A percentile compares a stretch with the other conserved stretches of the same genome.
These are phyloP conservation scores for Ambastaia sidthimunki DNA, from an alignment of 2,797 vertebrate genomes.

Conservation along the genomic window DNA sequence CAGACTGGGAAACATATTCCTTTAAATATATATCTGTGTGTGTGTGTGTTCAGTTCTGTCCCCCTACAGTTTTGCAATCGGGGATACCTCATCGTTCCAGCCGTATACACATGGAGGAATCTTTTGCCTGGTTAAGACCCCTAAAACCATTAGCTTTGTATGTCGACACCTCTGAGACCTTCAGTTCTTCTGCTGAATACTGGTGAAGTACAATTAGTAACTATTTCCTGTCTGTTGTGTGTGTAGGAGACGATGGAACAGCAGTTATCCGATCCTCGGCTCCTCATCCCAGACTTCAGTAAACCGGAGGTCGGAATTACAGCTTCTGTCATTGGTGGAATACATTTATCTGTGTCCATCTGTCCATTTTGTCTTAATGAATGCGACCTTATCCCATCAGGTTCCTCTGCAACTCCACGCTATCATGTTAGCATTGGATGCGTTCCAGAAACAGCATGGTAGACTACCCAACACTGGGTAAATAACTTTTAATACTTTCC, in stretches of 20 bases:
- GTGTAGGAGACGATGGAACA: slow-evolving; percentile 86
- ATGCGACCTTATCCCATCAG: slow-evolving; percentile 71
- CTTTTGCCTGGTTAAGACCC: slow-evolving; percentile 88
- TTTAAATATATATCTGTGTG: slow-evolving; percentile 21
- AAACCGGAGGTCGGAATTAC: slow-evolving; percentile 87
- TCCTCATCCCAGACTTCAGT: slow-evolving; percentile 90
- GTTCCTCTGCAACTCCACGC: slow-evolving; percentile 89
- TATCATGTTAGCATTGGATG: slow-evolving; percentile 90
- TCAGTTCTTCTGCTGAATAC: neutral
- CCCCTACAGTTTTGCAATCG: slow-evolving; percentile 91
- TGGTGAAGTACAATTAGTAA: neutral
- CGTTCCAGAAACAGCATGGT: slow-evolving; percentile 86
- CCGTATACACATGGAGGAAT: slow-evolving; percentile 93
- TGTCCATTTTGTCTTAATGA: neutral
- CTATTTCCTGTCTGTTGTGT: slow-evolving; percentile 36
- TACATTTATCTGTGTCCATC: neutral
- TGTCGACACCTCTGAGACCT: slow-evolving; percentile 66
- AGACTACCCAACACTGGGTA: slow-evolving; percentile 89
- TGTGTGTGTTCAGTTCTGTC: slow-evolving; percentile 83
- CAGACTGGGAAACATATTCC: neutral
- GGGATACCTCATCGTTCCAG: slow-evolving; percentile 87
- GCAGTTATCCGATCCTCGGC: slow-evolving; percentile 87
- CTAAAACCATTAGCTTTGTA: slow-evolving; percentile 90
- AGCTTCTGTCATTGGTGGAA: neutral
- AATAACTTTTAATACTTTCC: slow-evolving; percentile 50